Evolutionary conservation across 2,888 invertebrate species (phyloP).

Genomic region (Thera britannica): DNA sequence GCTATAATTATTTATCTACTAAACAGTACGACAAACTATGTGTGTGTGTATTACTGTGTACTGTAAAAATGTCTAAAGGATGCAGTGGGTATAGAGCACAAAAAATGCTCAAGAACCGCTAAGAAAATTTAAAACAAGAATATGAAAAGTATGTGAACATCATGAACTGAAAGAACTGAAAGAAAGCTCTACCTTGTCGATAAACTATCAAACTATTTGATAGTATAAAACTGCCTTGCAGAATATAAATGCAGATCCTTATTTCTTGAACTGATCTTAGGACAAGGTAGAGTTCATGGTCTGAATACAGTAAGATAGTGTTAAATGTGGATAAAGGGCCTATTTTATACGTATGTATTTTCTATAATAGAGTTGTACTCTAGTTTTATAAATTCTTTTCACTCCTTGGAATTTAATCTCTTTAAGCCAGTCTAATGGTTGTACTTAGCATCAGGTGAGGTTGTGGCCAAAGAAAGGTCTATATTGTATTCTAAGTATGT

Average conservation of each 20-base stretch:
- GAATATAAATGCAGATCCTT: not conserved
- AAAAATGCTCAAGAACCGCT: too few species aligned
- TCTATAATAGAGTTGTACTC: not conserved
- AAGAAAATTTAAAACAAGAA: too few species aligned
- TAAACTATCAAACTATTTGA: not conserved
- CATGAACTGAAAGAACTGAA: not conserved
- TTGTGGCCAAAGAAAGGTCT: too few species aligned
- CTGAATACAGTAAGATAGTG: slow-evolving; percentile 2
- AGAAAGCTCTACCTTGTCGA: not conserved
- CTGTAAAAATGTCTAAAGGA: too few species aligned
- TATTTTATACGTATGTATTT: slow-evolving; percentile 21
- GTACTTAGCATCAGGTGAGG: too few species aligned
- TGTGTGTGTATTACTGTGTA: too few species aligned
- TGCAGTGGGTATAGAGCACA: too few species aligned
- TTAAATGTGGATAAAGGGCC: not conserved
- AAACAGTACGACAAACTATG: too few species aligned
- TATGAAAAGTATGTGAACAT: not conserved
- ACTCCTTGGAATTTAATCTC: too few species aligned
- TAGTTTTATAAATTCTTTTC: too few species aligned
- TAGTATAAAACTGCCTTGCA: not conserved
- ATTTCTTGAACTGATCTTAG: not conserved
- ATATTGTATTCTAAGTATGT: too few species aligned
- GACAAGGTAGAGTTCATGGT: not conserved
- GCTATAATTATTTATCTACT: too few species aligned
- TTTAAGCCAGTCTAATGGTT: not conserved